Conservation (phyloP, 2,797 vertebrate species). For the Eulemur albifrons region DNA sequence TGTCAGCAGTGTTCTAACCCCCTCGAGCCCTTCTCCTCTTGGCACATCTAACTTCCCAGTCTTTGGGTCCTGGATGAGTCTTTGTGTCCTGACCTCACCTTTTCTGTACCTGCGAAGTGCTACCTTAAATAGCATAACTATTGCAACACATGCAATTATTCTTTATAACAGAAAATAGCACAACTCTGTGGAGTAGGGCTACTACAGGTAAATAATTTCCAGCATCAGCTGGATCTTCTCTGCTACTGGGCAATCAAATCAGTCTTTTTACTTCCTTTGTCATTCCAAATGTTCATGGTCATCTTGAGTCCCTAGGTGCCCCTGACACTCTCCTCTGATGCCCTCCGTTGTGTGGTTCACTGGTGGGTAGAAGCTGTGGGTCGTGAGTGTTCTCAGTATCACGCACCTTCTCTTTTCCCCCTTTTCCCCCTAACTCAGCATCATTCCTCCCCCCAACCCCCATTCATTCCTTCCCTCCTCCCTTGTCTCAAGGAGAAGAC, state of each 20-base stretch:
- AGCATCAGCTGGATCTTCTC: not conserved
- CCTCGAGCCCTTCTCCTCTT: not conserved
- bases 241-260: not conserved
- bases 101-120: not conserved
- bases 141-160: no score
- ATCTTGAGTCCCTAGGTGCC: not conserved
- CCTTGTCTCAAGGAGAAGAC: not conserved
- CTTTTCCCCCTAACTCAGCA: not conserved
- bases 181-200: not conserved
- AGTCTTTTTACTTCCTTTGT: not conserved
- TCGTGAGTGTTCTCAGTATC: not conserved
- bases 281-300: not conserved
- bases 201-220: accelerated
- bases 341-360: accelerated
- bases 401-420: not conserved
- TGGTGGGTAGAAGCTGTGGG: not conserved
- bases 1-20: not conserved
- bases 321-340: not conserved
- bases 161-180: not conserved
- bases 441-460: no score
- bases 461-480: not conserved
- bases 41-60: not conserved
- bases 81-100: not conserved
- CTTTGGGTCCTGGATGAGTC: not conserved
- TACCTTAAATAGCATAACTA: not conserved